A percentile compares a stretch with the other conserved stretches of the same genome.
Evolutionary conservation across 2,113 vertebrate species (phyloP).

Genomic region (Pelmatolapia mariae): DNA sequence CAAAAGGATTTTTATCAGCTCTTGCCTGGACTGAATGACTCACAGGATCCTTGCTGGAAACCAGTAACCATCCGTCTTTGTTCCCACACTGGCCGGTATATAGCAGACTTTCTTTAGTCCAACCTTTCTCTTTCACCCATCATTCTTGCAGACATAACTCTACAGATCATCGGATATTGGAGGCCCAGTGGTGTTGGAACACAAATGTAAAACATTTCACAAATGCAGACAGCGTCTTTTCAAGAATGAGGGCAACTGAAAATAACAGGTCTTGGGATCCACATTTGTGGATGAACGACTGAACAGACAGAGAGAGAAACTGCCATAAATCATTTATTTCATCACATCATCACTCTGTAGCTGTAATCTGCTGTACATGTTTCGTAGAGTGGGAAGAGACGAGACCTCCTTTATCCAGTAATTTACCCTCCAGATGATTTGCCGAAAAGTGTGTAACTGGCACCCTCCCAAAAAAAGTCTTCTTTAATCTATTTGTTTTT

Average conservation of each 20-base stretch:
- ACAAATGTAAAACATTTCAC: slow-evolving; percentile 28
- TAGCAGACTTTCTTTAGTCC: slow-evolving; percentile 39
- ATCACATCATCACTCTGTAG: slow-evolving; percentile 62
- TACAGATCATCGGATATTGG: slow-evolving; percentile 4
- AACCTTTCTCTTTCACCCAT: slow-evolving; percentile 32
- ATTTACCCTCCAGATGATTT: slow-evolving; percentile 44
- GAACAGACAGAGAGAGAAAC: slow-evolving; percentile 45
- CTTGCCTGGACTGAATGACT: slow-evolving; percentile 42
- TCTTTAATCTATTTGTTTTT: slow-evolving; percentile 72
- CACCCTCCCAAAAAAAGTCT: slow-evolving; percentile 24
- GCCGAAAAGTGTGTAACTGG: slow-evolving; percentile 59
- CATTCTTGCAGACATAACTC: slow-evolving; percentile 34
- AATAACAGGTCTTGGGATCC: slow-evolving; percentile 13
- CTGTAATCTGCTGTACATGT: slow-evolving; percentile 75
- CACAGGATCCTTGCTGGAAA: slow-evolving; percentile 51
- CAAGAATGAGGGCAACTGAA: slow-evolving; percentile 26
- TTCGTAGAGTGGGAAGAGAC: slow-evolving; percentile 48
- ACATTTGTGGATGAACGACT: slow-evolving; percentile 34
- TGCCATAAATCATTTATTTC: slow-evolving; percentile 63
- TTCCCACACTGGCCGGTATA: slow-evolving; percentile 59
- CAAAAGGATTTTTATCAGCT: slow-evolving; percentile 45
- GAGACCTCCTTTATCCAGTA: slow-evolving; percentile 39
- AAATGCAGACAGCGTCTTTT: slow-evolving; percentile 12
- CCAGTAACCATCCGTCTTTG: slow-evolving; percentile 49
- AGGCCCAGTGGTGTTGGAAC: slow-evolving; percentile 34